These are phyloP conservation scores for Pelodytes ibericus DNA, from an alignment of 2,797 vertebrate genomes.

Conservation along the genomic window DNA sequence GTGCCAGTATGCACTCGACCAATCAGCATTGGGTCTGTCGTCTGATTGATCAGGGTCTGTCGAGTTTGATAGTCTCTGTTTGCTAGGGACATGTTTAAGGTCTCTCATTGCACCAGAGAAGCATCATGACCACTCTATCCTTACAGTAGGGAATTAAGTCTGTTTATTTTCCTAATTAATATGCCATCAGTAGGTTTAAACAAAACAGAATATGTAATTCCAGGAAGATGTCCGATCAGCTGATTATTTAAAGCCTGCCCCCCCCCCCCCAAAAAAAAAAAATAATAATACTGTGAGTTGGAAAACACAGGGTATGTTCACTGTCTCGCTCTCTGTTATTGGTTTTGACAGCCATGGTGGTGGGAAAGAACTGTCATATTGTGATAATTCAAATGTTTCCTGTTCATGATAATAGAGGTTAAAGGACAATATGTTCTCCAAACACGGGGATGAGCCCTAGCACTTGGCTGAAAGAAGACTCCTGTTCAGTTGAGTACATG, in stretches of 20 bases:
- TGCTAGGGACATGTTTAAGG: too few relatives aligned
- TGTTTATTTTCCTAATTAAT: slow-evolving; percentile 13
- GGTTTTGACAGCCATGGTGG: slow-evolving; percentile 2
- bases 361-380: slow-evolving; percentile 2
- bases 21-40: too few relatives aligned
- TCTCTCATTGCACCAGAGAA: too few relatives aligned
- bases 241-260: slow-evolving; percentile 1
- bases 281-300: not conserved
- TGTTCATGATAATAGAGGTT: slow-evolving; percentile 1
- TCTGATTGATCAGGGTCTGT: too few relatives aligned
- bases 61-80: too few relatives aligned
- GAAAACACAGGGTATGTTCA: not conserved
- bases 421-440: slow-evolving; percentile 4
- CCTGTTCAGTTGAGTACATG: slow-evolving; percentile 6
- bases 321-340: not conserved
- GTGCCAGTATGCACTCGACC: too few relatives aligned
- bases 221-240: slow-evolving; percentile 7
- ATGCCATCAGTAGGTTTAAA: not conserved
- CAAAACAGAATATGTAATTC: not conserved
- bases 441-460: slow-evolving; percentile 3
- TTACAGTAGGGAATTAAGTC: too few relatives aligned
- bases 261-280: too few relatives aligned
- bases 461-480: slow-evolving; percentile 5
- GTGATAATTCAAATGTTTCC: slow-evolving; percentile 18
- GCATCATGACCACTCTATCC: too few relatives aligned